Evolutionary conservation across 1,140 invertebrate species (phyloP).

Genomic region (Drosophila repleta): DNA sequence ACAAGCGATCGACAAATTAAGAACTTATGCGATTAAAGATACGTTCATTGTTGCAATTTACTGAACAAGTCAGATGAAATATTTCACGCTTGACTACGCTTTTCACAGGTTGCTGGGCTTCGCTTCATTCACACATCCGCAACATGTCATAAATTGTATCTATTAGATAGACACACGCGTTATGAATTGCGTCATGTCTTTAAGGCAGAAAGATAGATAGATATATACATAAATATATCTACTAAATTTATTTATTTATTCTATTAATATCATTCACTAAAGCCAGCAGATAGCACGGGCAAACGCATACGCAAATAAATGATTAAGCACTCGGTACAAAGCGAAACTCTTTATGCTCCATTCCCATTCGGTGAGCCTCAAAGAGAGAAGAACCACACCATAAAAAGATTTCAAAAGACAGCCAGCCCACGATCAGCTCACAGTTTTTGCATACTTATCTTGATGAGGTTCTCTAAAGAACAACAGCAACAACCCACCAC

Average conservation of each 20-base stretch:
- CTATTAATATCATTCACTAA: constrained; percentile 38
- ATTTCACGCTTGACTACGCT: constrained; percentile 36
- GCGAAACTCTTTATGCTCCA: not conserved
- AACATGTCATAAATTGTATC: constrained; percentile 28
- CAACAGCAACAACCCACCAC: constrained; percentile 27
- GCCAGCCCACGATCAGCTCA: constrained; percentile 30
- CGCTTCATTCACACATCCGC: constrained; percentile 11
- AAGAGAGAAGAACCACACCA: constrained; percentile 32
- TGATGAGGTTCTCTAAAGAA: not conserved
- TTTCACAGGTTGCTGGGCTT: constrained; percentile 20
- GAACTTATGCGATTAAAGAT: constrained; percentile 24
- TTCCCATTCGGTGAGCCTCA: constrained; percentile 3
- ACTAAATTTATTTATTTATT: constrained; percentile 45
- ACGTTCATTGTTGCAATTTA: constrained; percentile 14
- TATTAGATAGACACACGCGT: constrained; percentile 23
- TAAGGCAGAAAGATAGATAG: constrained; percentile 11
- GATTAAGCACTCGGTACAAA: constrained; percentile 30
- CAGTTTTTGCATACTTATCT: constrained; percentile 16
- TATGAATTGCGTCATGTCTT: constrained; percentile 33
- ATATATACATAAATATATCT: not conserved
- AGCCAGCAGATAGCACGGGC: constrained; percentile 25
- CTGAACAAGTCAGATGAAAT: constrained; percentile 12
- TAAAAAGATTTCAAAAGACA: constrained; percentile 41
- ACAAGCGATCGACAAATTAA: constrained; percentile 37
- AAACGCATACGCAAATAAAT: constrained; percentile 41